Conservation (phyloP, 2,888 invertebrate species). For the Trilocha varians region DNA sequence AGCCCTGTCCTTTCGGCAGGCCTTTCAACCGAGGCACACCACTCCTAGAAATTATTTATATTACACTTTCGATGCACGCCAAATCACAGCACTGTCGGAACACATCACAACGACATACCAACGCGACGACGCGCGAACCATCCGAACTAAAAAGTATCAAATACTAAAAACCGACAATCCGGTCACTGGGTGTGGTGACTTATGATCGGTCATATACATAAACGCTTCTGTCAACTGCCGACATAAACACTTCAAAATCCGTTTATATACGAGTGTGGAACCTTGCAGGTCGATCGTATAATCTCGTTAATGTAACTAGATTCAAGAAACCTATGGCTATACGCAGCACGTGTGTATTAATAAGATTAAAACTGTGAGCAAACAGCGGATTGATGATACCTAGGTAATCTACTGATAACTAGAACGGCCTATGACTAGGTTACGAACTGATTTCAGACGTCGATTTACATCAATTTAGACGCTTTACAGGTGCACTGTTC, state of each 20-base stretch:
- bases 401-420: conserved; percentile 75
- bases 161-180: conserved; percentile 73
- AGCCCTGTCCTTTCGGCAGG: conserved; percentile 72
- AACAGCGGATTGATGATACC: conserved; percentile 74
- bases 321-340: conserved; percentile 81
- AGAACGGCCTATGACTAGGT: conserved; percentile 78
- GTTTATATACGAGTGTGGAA: conserved; percentile 74
- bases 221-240: conserved; percentile 77
- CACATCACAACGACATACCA: conserved; percentile 52
- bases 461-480: conserved; percentile 34
- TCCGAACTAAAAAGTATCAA: conserved; percentile 66
- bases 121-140: conserved; percentile 62
- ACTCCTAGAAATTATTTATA: conserved; percentile 65
- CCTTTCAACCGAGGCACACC: conserved; percentile 74
- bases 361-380: conserved; percentile 78
- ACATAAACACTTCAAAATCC: conserved; percentile 75
- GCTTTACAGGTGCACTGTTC: conserved; percentile 41
- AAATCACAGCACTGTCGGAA: conserved; percentile 28
- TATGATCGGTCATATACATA: conserved; percentile 76
- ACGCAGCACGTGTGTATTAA: conserved; percentile 78
- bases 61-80: conserved; percentile 56
- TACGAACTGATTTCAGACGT: conserved; percentile 61
- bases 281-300: conserved; percentile 75
- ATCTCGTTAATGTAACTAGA: conserved; percentile 86
- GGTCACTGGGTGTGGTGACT: conserved; percentile 77